Conservation (phyloP, 2,888 invertebrate genomes). For the Eupithecia exiguata region DNA sequence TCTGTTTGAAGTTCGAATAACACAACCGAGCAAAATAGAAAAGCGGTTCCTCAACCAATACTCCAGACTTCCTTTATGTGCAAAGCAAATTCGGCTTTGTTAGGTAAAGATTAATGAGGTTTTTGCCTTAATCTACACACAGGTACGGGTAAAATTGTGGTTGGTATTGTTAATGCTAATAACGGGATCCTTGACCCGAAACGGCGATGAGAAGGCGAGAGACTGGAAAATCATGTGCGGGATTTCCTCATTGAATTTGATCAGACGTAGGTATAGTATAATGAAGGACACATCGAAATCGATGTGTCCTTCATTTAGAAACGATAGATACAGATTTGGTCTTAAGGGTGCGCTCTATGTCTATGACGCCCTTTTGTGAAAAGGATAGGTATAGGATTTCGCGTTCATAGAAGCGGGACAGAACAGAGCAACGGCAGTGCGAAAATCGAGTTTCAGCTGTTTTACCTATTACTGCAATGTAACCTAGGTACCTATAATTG, state of each 20-base stretch:
- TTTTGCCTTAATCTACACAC: background rate
- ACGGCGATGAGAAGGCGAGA: background rate
- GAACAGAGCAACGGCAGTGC: too few relatives aligned
- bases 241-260: conserved; percentile 1
- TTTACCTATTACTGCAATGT: too few relatives aligned
- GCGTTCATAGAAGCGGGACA: too few relatives aligned
- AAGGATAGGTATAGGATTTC: too few relatives aligned
- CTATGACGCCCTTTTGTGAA: too few relatives aligned
- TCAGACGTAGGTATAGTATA: too few relatives aligned
- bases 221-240: background rate
- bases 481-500: too few relatives aligned
- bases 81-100: conserved; percentile 4
- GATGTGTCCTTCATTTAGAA: background rate
- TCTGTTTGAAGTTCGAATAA: background rate
- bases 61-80: background rate
- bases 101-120: background rate
- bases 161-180: background rate
- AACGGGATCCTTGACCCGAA: background rate
- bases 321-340: too few relatives aligned
- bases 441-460: too few relatives aligned
- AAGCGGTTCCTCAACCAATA: background rate
- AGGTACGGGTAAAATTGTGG: background rate
- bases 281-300: too few relatives aligned
- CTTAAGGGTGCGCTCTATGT: too few relatives aligned
- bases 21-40: background rate